A percentile compares a stretch with the other conserved stretches of the same genome.
These are phyloP conservation scores for Yponomeuta plumbellus DNA, from an alignment of 2,888 invertebrate genomes.

Conservation along the genomic window DNA sequence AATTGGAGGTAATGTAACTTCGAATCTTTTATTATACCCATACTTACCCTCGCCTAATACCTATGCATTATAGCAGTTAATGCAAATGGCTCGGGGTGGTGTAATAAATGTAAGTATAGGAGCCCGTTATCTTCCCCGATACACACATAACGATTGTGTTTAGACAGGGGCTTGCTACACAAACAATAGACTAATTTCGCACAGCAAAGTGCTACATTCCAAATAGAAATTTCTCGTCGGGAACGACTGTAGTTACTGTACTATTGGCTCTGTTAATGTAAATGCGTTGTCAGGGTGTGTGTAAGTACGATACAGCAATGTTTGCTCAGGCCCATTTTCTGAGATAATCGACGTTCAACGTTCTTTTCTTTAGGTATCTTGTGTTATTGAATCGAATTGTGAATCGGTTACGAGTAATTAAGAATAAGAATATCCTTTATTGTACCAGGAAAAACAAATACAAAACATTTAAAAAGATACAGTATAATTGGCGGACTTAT, in stretches of 20 bases:
- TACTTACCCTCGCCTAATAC: background rate
- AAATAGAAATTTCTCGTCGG: constrained; percentile 54
- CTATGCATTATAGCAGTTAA: background rate
- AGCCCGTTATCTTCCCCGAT: constrained; percentile 39
- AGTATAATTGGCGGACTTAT: too few relatives aligned
- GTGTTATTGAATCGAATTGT: background rate
- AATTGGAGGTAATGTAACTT: too few relatives aligned
- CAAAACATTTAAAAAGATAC: too few relatives aligned
- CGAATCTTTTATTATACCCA: background rate
- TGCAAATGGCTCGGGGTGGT: background rate
- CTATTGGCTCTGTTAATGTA: constrained; percentile 52
- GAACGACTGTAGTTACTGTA: constrained; percentile 33
- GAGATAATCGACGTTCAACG: background rate
- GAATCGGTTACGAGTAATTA: background rate
- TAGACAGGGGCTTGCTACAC: constrained; percentile 47
- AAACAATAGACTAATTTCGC: constrained; percentile 58
- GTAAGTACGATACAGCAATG: constrained; percentile 10
- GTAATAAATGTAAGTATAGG: constrained; percentile 2
- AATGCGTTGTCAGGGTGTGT: constrained; percentile 41
- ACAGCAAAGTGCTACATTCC: constrained; percentile 48
- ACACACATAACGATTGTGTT: constrained; percentile 42
- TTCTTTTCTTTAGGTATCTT: background rate
- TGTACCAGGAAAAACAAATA: too few relatives aligned
- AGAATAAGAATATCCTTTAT: too few relatives aligned
- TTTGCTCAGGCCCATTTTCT: background rate